phyloP scores from a whole-genome alignment of 37 sponge, comb jelly and placozoan species.

The Agelas oroides region DNA sequence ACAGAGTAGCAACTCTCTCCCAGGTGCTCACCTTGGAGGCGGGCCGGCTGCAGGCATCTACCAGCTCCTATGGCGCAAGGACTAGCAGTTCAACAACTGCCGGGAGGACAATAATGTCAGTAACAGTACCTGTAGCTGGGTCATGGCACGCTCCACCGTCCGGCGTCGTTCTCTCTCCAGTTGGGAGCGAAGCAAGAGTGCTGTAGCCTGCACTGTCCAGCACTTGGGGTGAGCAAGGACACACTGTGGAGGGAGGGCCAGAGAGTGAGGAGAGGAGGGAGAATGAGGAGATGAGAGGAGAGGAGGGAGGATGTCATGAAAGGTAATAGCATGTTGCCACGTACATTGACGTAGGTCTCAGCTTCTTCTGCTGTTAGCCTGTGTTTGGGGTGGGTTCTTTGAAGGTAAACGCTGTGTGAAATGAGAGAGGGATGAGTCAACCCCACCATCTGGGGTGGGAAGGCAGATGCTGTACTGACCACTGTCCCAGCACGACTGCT shows the following conservation, averaged over 20 bases:
- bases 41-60: background rate
- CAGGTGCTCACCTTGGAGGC: background rate
- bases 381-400: slow-evolving; percentile 46
- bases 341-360: slow-evolving; percentile 69
- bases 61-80: slow-evolving; percentile 1
- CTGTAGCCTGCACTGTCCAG: slow-evolving; percentile 64
- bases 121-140: slow-evolving; percentile 68
- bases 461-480: slow-evolving; percentile 46
- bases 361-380: slow-evolving; percentile 58
- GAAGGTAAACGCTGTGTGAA: slow-evolving; percentile 24
- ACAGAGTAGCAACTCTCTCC: too few species aligned
- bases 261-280: background rate
- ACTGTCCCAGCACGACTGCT: slow-evolving; percentile 70
- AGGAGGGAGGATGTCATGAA: background rate
- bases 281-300: background rate
- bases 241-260: slow-evolving; percentile 28
- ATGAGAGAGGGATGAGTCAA: background rate
- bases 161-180: slow-evolving; percentile 39
- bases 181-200: slow-evolving; percentile 59
- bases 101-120: background rate
- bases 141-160: slow-evolving; percentile 79
- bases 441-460: background rate
- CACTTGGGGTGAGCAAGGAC: slow-evolving; percentile 58
- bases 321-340: slow-evolving; percentile 2
- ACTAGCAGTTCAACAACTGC: background rate